Base-by-base conservation (phyloP, 2,113 vertebrate genomes). In the Corydoras maculifer region DNA sequence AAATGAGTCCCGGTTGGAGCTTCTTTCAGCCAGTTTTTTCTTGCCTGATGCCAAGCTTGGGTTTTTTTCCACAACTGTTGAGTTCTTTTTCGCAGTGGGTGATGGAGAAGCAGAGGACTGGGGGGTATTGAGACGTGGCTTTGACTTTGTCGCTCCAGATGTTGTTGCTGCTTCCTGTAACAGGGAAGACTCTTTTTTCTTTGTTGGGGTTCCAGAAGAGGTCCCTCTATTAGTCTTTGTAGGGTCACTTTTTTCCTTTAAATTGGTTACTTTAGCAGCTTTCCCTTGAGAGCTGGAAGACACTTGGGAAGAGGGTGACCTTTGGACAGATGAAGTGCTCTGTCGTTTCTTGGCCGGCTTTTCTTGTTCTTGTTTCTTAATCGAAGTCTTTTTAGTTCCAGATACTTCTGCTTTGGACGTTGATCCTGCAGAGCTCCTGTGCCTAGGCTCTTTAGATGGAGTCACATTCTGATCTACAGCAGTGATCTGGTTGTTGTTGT, bases 401-500 rank as follows among this genome's bases (percentile, higher is more conserved):
- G 83, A 75, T 77, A 84, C 88, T 53, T 90, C 92, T 0, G 83
- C 64, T 76, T 91, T 93, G 53, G 87, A 82, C 5, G 53, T 62
- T n/a, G 89, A 80, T 29, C 87, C 84, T 51, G 81, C 86, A 0
- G 71, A 72, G 30, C 80, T 85, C 32, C 90, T 91, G 30, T 83
- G 83, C 61, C 90, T 94, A 62, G 82, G 88, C 53, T 98, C 97
- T 82, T 94, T 96, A 62, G 92, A 86, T 0, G 92, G 92, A 59
- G 92, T 88, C 58, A 89, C 83, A 2, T 94, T 95, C 88, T 96
- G 94, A 82, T 98, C 94, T 67, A 93, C 84, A 53, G 93, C 94
- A 55, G 84, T 91, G 0, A 94, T 93, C 80, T 94, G 93, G 83
- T 95, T 97, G 88, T 98, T 98, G 88, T 96, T 97, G 80, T 97